Evolutionary conservation across 23 tunicate species (phyloP).

Genomic region (Oikopleura vanhoeffeni): DNA sequence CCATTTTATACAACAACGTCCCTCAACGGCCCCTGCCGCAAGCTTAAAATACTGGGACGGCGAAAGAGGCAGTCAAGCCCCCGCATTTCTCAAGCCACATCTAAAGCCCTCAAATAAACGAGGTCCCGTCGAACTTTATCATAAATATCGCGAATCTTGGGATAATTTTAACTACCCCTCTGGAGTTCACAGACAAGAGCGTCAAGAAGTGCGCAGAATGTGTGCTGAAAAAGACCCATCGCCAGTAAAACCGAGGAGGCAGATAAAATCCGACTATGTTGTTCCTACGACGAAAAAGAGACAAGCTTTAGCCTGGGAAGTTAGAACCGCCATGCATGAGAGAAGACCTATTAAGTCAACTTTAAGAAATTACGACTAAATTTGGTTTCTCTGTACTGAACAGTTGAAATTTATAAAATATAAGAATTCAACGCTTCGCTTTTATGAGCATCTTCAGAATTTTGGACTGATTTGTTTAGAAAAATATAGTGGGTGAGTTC

Average conservation of each 20-base stretch:
- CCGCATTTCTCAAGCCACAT: constrained; percentile 5
- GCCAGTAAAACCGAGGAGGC: background rate
- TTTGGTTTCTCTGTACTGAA: background rate
- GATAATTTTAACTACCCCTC: background rate
- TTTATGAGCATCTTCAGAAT: no score
- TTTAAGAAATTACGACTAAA: background rate
- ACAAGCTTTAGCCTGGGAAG: constrained; percentile 79
- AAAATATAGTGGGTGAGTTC: no score
- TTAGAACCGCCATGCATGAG: constrained; percentile 21
- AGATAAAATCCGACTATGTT: constrained; percentile 49
- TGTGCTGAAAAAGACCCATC: background rate
- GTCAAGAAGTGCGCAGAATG: background rate
- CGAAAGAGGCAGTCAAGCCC: background rate
- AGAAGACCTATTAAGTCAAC: background rate
- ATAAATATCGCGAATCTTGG: background rate
- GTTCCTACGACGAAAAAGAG: constrained; percentile 94
- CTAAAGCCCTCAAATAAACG: background rate
- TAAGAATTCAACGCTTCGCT: no score
- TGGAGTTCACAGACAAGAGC: background rate
- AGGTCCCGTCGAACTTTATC: constrained; percentile 1
- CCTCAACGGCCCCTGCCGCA: background rate
- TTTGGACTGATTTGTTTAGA: no score
- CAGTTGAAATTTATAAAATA: no score
- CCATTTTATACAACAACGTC: no score
- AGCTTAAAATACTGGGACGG: background rate